Evolutionary conservation across 2,888 invertebrate species (phyloP).

Genomic region (Drosophila kambysellisi): DNA sequence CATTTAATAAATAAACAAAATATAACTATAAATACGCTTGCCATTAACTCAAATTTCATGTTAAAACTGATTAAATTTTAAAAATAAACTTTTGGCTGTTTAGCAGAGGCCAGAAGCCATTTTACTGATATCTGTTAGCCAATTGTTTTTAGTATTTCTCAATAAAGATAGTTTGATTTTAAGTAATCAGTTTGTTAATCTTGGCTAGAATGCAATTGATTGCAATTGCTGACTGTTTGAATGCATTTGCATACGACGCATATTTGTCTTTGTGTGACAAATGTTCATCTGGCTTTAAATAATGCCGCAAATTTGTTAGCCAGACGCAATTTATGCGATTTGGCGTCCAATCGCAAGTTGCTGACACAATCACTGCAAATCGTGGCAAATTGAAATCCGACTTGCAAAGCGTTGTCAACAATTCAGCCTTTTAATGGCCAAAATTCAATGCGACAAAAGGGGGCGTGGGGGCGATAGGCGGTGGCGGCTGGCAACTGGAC

Average conservation of each 20-base stretch:
- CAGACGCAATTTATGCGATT: constrained; percentile 64
- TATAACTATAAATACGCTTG: not conserved
- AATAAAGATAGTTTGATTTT: not conserved
- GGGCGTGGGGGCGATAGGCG: not conserved
- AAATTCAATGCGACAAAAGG: constrained; percentile 34
- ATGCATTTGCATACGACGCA: constrained; percentile 33
- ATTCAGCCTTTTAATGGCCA: constrained; percentile 62
- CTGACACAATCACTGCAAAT: constrained; percentile 73
- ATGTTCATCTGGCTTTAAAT: constrained; percentile 64
- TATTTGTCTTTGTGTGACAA: constrained; percentile 38
- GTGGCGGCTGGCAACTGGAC: not conserved
- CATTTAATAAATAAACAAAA: not conserved
- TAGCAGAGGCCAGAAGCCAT: not conserved
- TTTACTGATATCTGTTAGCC: not conserved
- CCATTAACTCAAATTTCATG: not conserved
- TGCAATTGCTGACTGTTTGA: constrained; percentile 8
- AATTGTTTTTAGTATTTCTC: not conserved
- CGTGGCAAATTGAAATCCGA: constrained; percentile 61
- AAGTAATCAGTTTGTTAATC: not conserved
- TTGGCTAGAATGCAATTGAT: constrained; percentile 6
- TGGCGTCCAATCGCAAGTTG: constrained; percentile 33
- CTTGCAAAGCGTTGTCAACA: constrained; percentile 57
- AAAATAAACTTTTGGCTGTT: not conserved
- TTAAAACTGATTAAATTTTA: not conserved
- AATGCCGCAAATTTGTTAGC: constrained; percentile 72